Evolutionary conservation across 2,797 vertebrate species (phyloP), one percentile per base, ranked within the genome.

Genomic region (Neosalanx taihuensis): DNA sequence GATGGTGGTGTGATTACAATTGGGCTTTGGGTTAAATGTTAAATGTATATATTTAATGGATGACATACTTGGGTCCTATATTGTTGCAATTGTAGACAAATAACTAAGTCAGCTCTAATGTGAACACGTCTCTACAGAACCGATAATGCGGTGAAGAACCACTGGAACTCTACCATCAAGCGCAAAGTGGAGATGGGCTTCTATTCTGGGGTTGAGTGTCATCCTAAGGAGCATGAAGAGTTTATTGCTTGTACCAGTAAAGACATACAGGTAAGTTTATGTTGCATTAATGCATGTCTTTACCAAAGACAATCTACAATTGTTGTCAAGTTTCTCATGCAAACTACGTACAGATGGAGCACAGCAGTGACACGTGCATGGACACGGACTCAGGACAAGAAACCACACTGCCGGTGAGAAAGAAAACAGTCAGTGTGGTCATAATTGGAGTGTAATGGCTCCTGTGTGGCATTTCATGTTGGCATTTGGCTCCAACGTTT

Each of bases 101-200:
- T 49, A 6, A 5, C 13, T 29, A 26, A 51, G 10, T 26, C 23
- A 3, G 7, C 6, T 23, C 51, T 6, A 5, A 49, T 46, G 64
- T 66, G 17, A 6, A 26, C 1, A 46, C 49, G 1, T 29, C 23
- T 31, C 18, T 57, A 67, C 81, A 99, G 98, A 85, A 99, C 98
- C 0, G 98, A 99, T 83, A 99, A 99, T n/a, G 98, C 97, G 1
- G 97, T 99, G 79, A 99, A 99, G 86, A 99, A 99, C 84, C 97
- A 99, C 87, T 99, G 98, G 98, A 99, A 99, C 79, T 98, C 97
- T 0, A 99, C 98, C 41, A 99, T 99, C 80, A 99, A 98, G 75
- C 92, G 98, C 65, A 99, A 98, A 63, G 92, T 98, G 75, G 98
- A 99, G 84, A 95, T 93, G 0, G 96, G 96, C 29, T 94, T 93